Percentiles rank a stretch among this genome's conserved stretches.
These are phyloP conservation scores for Triplophysa bombifrons DNA, from an alignment of 2,797 vertebrate genomes.

Conservation along the genomic window DNA sequence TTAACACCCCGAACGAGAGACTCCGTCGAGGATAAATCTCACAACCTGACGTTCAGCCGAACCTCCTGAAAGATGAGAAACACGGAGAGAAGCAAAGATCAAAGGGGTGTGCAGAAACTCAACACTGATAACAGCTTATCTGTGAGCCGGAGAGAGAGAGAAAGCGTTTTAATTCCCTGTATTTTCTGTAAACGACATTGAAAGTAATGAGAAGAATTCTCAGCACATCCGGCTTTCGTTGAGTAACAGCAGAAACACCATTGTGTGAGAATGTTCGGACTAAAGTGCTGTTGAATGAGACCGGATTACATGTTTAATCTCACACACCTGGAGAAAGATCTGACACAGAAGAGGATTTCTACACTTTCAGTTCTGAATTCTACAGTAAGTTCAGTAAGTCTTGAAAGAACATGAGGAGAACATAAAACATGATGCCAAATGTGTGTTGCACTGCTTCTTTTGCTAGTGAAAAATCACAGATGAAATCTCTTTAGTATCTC, in stretches of 20 bases:
- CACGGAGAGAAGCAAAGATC: not conserved
- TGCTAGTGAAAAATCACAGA: too few species aligned
- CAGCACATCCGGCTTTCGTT: not conserved
- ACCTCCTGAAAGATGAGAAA: not conserved
- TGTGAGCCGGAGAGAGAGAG: not conserved
- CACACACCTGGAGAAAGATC: not conserved
- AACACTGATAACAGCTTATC: not conserved
- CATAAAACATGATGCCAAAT: too few species aligned
- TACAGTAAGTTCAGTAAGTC: too few species aligned
- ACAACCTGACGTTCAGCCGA: not conserved
- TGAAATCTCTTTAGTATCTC: too few species aligned
- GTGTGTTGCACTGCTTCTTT: too few species aligned
- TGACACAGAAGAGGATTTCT: not conserved
- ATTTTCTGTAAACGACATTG: constrained; percentile 11
- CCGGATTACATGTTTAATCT: constrained; percentile 16
- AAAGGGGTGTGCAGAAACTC: not conserved
- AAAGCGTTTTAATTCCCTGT: not conserved
- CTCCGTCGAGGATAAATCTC: not conserved
- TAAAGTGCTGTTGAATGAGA: constrained; percentile 2
- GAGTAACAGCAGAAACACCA: not conserved
- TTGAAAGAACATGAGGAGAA: too few species aligned
- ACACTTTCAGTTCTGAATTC: too few species aligned
- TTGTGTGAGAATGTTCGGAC: not conserved
- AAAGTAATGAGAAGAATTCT: constrained; percentile 23
- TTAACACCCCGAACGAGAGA: not conserved